Evolutionary conservation across 2,888 invertebrate species (phyloP), one percentile per base, ranked within the genome.

Genomic region (Caenorhabditis sp.): DNA sequence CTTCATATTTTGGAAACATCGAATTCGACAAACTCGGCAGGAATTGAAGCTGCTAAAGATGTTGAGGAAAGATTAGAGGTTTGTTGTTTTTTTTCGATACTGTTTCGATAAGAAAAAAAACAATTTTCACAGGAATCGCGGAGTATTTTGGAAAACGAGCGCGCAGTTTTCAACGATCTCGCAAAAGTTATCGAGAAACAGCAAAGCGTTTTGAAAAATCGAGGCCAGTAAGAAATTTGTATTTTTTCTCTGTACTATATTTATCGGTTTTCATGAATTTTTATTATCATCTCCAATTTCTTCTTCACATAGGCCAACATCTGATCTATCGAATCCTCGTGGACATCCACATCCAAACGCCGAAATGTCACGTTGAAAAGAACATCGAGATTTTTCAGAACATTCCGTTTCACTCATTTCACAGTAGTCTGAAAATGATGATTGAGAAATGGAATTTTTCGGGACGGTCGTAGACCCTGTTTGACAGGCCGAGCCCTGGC

Each of bases 331-430:
- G 23, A 58, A 62, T 43, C 75, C 73, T 26, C 64, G 50, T 10
- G 79, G 79, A 68, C 79, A 79, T 0, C 79, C 79, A 50, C 79
- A 79, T 49, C 79, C 77, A 51, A 81, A 81, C 10, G 81, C 77
- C 3, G 70, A 63, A 19, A 81, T 62, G 58, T 81, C 81, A 14
- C 64, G 71, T 58, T 81, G 81, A 26, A 77, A 79, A 17, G 79
- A 76, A 61, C 81, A 81, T 1, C 78, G 76, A 17, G 73, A 60
- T 19, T 63, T 70, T 37, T 74, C 69, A 24, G 66, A 51, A 54
- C 81, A 76, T 21, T 67, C 59, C 0, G 58, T 69, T n/a, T 71
- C 69, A 54, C 70, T 60, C 57, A 68, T 66, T 37, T 69, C 71
- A 37, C 76, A 76, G 58, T 74, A 76, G 27, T 74, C 76, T 76